These are phyloP conservation scores for Papio anubis DNA, from an alignment of 2,113 vertebrate genomes.

Conservation along the genomic window DNA sequence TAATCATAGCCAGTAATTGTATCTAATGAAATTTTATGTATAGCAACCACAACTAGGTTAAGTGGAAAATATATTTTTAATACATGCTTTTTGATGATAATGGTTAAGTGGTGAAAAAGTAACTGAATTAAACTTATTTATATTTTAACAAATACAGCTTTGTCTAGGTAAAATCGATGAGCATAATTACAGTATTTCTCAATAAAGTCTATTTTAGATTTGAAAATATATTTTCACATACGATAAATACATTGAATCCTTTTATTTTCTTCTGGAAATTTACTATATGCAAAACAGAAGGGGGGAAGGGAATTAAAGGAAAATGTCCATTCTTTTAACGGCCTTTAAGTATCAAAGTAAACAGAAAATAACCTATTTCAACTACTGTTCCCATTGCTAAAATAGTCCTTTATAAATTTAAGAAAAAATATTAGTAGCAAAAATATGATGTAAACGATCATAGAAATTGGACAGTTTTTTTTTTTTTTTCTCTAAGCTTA, in stretches of 20 bases:
- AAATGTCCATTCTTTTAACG: not conserved
- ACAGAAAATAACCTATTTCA: not conserved
- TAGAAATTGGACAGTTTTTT: not conserved
- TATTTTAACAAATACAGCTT: slow-evolving; percentile 19
- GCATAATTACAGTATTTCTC: not conserved
- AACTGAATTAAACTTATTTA: slow-evolving; percentile 26
- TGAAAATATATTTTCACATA: not conserved
- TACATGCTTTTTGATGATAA: not conserved
- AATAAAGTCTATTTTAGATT: not conserved
- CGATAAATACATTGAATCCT: not conserved
- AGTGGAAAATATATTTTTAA: not conserved
- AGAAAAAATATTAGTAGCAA: not conserved
- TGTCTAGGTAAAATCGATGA: not conserved
- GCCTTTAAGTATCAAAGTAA: not conserved
- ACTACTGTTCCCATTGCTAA: not conserved
- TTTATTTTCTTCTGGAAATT: not conserved
- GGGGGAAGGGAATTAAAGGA: not conserved
- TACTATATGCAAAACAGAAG: not conserved
- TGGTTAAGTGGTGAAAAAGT: not conserved
- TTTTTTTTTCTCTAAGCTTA: not conserved
- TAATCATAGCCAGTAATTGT: not conserved
- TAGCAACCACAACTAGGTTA: not conserved
- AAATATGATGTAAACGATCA: not conserved
- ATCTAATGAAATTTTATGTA: not conserved
- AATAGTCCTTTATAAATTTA: not conserved